These are phyloP conservation scores for Verasper variegatus DNA, from an alignment of 2,113 vertebrate genomes.

Conservation along the genomic window DNA sequence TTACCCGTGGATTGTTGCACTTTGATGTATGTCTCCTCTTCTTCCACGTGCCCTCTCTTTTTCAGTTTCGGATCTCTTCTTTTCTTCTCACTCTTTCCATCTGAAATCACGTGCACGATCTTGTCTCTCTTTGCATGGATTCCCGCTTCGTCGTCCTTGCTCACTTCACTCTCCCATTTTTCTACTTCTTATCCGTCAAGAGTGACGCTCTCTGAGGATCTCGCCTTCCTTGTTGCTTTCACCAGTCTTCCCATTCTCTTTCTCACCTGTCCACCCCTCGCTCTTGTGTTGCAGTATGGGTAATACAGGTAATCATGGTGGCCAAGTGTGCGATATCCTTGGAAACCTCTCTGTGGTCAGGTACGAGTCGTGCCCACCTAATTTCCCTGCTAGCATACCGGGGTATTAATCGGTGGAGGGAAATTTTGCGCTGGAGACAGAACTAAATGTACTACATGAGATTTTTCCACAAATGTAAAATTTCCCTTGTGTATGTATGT, in stretches of 20 bases:
- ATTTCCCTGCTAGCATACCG: constrained; percentile 33
- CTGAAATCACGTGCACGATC: constrained; percentile 13
- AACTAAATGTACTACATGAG: not conserved
- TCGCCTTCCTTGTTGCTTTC: constrained; percentile 17
- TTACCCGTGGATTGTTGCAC: constrained; percentile 71
- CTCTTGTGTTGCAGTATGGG: constrained; percentile 89
- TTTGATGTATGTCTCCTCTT: constrained; percentile 52
- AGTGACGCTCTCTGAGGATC: constrained; percentile 9
- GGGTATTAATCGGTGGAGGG: constrained; percentile 39
- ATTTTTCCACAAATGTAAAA: constrained; percentile 16
- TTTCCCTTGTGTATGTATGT: constrained; percentile 11
- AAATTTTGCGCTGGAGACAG: constrained; percentile 4
- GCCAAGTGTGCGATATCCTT: constrained; percentile 84
- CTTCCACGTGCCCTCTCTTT: not conserved
- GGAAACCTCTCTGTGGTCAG: constrained; percentile 87
- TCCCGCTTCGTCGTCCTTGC: constrained; percentile 5
- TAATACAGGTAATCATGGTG: constrained; percentile 91
- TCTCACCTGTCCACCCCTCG: constrained; percentile 27
- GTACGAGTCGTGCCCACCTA: constrained; percentile 69
- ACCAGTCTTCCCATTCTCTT: constrained; percentile 9
- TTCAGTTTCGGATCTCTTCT: constrained; percentile 19
- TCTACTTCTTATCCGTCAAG: not conserved
- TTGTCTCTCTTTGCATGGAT: constrained; percentile 26
- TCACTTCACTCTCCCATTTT: not conserved
- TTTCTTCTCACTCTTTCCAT: constrained; percentile 6